A percentile compares a stretch with the other conserved stretches of the same genome.
Conservation (phyloP, 2,888 invertebrate species). For the Lepetodrilus schrolli region DNA sequence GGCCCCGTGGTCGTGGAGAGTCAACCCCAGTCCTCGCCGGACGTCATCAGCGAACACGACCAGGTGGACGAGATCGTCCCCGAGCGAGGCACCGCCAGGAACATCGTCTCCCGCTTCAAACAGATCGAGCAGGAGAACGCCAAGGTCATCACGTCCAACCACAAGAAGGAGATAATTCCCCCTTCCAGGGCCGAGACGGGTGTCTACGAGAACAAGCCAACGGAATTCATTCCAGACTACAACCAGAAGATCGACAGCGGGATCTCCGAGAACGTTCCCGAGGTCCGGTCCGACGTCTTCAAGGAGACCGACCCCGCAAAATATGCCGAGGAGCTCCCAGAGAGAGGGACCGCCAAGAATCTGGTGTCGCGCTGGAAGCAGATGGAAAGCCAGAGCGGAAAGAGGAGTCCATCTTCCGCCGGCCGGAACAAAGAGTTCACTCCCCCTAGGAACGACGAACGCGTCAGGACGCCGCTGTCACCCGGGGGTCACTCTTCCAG, state of each 20-base stretch:
- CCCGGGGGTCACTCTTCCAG: constrained; percentile 53
- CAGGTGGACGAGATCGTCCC: constrained; percentile 56
- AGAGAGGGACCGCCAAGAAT: constrained; percentile 85
- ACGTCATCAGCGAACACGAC: constrained; percentile 54
- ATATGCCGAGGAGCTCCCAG: constrained; percentile 72
- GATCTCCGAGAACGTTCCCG: constrained; percentile 66
- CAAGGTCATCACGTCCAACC: constrained; percentile 36
- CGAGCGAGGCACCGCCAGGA: constrained; percentile 60
- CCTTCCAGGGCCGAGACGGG: constrained; percentile 57
- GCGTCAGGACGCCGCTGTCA: constrained; percentile 59
- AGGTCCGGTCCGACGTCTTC: constrained; percentile 74
- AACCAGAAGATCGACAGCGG: constrained; percentile 54
- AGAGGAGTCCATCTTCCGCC: constrained; percentile 50
- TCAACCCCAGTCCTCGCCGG: constrained; percentile 49
- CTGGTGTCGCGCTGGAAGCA: constrained; percentile 91
- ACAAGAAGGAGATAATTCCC: constrained; percentile 55
- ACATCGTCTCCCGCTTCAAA: constrained; percentile 60
- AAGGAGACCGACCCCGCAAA: constrained; percentile 71
- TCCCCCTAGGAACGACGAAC: constrained; percentile 62
- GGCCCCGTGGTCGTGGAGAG: constrained; percentile 60
- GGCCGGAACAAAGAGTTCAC: constrained; percentile 66
- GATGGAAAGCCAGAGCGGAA: constrained; percentile 78
- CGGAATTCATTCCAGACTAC: constrained; percentile 43
- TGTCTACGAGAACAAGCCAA: constrained; percentile 61
- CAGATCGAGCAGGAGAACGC: constrained; percentile 50